Percentiles rank a stretch among this genome's conserved stretches.
Evolutionary conservation across 2,888 invertebrate genomes (phyloP).

Genomic region (Tachina lurida): DNA sequence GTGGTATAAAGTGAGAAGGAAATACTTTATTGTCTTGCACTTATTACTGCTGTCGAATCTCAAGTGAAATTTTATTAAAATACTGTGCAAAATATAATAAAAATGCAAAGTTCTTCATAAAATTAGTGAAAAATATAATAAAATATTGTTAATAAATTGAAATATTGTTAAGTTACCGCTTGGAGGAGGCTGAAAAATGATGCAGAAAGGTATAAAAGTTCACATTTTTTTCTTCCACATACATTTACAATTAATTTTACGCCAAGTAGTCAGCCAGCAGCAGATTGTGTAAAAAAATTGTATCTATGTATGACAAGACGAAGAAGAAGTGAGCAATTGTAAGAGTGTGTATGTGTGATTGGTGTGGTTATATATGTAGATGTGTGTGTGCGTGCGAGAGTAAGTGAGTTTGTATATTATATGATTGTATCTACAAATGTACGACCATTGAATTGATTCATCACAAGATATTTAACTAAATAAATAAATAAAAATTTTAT

Average conservation of each 20-base stretch:
- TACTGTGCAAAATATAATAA: conserved; percentile 57
- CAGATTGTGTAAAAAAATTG: conserved; percentile 65
- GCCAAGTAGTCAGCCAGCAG: conserved; percentile 65
- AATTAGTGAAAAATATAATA: conserved; percentile 42
- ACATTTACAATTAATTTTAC: conserved; percentile 59
- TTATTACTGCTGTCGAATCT: conserved; percentile 64
- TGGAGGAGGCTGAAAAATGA: conserved; percentile 72
- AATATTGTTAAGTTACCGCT: conserved; percentile 59
- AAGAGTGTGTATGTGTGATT: conserved; percentile 31
- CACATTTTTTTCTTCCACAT: conserved; percentile 62
- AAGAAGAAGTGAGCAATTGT: conserved; percentile 34
- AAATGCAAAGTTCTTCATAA: conserved; percentile 58
- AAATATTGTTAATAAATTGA: conserved; percentile 56
- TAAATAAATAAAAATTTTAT: conserved; percentile 45
- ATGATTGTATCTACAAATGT: conserved; percentile 62
- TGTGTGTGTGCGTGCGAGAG: conserved; percentile 21
- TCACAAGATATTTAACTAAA: conserved; percentile 66
- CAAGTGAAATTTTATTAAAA: conserved; percentile 51
- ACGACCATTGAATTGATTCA: conserved; percentile 68
- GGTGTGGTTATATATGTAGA: conserved; percentile 38
- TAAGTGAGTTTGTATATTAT: conserved; percentile 47
- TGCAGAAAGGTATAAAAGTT: conserved; percentile 70
- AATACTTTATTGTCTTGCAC: conserved; percentile 60
- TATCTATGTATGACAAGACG: conserved; percentile 63
- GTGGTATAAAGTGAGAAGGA: conserved; percentile 47